Base-by-base conservation (phyloP, 2,113 vertebrate species). In the Helogale parvula region DNA sequence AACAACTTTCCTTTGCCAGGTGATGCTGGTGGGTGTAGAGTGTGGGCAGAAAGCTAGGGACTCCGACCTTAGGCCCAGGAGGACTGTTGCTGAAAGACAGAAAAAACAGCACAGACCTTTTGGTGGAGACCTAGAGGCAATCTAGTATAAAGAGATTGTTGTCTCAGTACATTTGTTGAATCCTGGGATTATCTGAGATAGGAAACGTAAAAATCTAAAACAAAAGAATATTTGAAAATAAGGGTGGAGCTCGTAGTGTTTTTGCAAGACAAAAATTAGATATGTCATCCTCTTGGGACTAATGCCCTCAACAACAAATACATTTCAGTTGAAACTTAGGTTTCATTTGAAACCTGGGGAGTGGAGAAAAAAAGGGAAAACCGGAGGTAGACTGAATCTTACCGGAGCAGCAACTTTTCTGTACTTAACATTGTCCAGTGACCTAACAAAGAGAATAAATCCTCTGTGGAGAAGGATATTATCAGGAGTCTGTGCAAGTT, bases 331-430 rank as follows among this genome's bases (percentile, higher is more conserved):
- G 31, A 93, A 95, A 76, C 5, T 5, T 95, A 54, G 4, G 47
- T 88, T 94, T 94, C 71, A 89, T 23, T 92, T 89, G 25, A 94
- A 94, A 80, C 9, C 6, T 95, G 38, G 15, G 15, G 76, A 41
- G 29, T 35, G 66, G 19, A 14, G 45, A 84, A 33, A 6, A 5
- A 31, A 68, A 82, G 47, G n/a, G 45, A 38, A 76, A 84, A 52
- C 10, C 11, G 50, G 31, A 69, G 16, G 35, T 54, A 19, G 54
- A 89, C 16, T 21, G 13, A 81, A 11, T 86, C 27, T 85, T 87
- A 52, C 17, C 5, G 81, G 65, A n/a, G 60, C 7, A 93, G 16
- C 79, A 54, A 1, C 29, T 23, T 84, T 88, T 50, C 19, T 92
- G 65, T 31, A 63, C 17, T 82, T 15, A 10, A 13, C 7, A 12